A percentile compares a stretch with the other conserved stretches of the same genome.
Evolutionary conservation across 2,113 vertebrate genomes (phyloP).

Genomic region (Petrocephalus zakoni): DNA sequence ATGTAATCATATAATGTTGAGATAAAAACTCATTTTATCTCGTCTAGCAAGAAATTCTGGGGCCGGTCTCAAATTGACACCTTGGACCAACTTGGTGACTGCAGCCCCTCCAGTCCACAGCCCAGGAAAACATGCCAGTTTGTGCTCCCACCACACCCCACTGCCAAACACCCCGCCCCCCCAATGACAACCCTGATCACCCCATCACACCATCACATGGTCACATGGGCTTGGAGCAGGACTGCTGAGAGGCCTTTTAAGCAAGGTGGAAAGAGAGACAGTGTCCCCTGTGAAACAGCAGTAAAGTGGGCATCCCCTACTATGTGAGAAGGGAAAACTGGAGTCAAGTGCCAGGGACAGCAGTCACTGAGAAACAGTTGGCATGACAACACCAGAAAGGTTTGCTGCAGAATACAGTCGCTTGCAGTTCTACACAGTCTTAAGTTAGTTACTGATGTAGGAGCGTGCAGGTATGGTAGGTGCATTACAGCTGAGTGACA

Average conservation of each 20-base stretch:
- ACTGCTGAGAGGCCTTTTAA: not conserved
- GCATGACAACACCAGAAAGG: constrained; percentile 8
- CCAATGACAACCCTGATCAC: not conserved
- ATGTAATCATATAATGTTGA: not conserved
- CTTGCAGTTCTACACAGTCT: not conserved
- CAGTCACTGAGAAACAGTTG: not conserved
- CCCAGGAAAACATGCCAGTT: too few species aligned
- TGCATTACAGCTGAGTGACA: not conserved
- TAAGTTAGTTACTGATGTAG: not conserved
- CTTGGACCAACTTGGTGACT: too few species aligned
- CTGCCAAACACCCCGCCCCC: not conserved
- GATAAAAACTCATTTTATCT: not conserved
- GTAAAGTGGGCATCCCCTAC: not conserved
- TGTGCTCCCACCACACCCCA: too few species aligned
- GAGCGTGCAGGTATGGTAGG: not conserved
- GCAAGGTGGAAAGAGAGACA: not conserved
- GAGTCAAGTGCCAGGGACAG: not conserved
- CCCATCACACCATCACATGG: not conserved
- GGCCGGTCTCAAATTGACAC: not conserved
- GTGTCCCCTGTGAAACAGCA: not conserved
- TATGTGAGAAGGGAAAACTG: not conserved
- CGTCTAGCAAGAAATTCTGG: not conserved
- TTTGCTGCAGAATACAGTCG: not conserved
- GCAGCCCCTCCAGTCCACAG: too few species aligned
- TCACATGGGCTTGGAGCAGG: not conserved